These are phyloP conservation scores for Pica pica DNA, from an alignment of 2,113 vertebrate species.

Conservation along the genomic window DNA sequence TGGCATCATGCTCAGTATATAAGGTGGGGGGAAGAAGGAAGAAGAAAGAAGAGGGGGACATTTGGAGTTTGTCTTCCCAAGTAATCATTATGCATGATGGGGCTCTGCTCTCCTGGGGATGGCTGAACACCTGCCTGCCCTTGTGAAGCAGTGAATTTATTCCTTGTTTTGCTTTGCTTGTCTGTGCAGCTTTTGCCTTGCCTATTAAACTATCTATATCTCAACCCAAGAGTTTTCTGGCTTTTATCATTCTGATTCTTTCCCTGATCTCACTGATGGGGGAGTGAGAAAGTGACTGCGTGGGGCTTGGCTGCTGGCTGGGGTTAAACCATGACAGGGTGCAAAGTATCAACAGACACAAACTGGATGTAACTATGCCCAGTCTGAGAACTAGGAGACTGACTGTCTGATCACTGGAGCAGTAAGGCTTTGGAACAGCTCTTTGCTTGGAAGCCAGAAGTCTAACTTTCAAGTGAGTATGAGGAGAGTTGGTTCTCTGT, in stretches of 20 bases:
- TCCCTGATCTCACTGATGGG: not conserved
- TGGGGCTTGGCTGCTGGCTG: not conserved
- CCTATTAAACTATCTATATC: not conserved
- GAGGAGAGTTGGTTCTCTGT: not conserved
- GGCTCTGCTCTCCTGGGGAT: not conserved
- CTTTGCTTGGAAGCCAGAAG: not conserved
- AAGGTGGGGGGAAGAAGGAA: not conserved
- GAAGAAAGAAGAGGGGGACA: not conserved
- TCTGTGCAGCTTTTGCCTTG: not conserved
- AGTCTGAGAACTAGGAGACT: not conserved
- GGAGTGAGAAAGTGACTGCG: not conserved
- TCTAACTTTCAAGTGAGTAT: not conserved
- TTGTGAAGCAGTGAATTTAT: not conserved
- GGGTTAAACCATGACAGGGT: accelerated
- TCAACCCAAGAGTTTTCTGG: not conserved
- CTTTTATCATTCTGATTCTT: not conserved
- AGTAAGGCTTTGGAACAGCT: not conserved
- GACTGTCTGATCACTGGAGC: not conserved
- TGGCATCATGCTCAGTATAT: not conserved
- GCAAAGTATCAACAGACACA: not conserved
- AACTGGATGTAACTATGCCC: not conserved
- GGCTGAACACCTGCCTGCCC: not conserved
- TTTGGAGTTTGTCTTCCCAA: not conserved
- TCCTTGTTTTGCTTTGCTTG: not conserved
- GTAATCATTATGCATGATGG: accelerated